Evolutionary conservation across 2,113 vertebrate species (phyloP).

Genomic region (Sinocyclocheilus maitianheensis): DNA sequence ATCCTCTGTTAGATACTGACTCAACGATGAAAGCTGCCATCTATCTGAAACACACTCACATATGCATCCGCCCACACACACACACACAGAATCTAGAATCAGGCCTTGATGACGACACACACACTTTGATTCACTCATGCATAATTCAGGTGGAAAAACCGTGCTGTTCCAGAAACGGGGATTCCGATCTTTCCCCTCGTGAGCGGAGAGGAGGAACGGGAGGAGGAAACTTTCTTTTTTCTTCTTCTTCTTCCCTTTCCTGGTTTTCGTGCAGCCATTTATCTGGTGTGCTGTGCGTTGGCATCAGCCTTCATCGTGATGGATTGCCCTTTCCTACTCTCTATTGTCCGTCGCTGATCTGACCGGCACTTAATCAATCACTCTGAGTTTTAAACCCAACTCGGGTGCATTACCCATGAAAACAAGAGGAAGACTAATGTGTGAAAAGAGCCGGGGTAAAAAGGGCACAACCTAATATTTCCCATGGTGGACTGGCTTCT

Average conservation of each 20-base stretch:
- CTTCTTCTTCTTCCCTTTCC: background rate
- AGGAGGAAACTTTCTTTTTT: constrained; percentile 5
- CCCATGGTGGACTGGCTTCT: too few relatives aligned
- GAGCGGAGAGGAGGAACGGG: background rate
- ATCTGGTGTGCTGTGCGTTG: constrained; percentile 62
- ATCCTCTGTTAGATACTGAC: background rate
- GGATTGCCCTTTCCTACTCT: constrained; percentile 66
- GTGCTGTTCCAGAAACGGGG: constrained; percentile 43
- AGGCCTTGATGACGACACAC: constrained; percentile 55
- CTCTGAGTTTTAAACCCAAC: constrained; percentile 57
- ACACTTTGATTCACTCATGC: constrained; percentile 57
- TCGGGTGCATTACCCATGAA: constrained; percentile 18
- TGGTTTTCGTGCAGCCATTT: constrained; percentile 59
- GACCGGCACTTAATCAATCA: constrained; percentile 69
- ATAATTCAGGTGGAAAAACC: constrained; percentile 69
- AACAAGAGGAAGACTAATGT: background rate
- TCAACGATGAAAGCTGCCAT: background rate
- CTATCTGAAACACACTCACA: constrained; percentile 18
- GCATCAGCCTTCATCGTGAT: constrained; percentile 72
- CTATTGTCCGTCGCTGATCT: constrained; percentile 67
- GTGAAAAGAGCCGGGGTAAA: too few relatives aligned
- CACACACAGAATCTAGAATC: constrained; percentile 31
- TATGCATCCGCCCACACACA: constrained; percentile 18
- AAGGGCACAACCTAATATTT: too few relatives aligned
- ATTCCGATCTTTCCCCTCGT: constrained; percentile 16